Evolutionary conservation across 2,888 invertebrate species (phyloP).

Genomic region (Dryobotodes eremita): DNA sequence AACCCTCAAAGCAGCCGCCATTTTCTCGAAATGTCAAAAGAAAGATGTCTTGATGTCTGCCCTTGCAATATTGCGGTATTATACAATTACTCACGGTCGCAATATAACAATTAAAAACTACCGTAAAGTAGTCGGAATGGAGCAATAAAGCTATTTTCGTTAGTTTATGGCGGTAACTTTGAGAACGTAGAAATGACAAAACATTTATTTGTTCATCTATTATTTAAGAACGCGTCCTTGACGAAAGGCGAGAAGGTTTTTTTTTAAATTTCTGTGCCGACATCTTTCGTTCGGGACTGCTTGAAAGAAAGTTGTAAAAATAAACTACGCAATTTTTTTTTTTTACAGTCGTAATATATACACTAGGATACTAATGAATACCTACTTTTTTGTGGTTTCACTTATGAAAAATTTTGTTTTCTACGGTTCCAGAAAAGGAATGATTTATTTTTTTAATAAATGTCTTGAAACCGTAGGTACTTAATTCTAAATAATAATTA

Average conservation of each 20-base stretch:
- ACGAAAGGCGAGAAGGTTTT: constrained; percentile 48
- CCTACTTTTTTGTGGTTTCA: constrained; percentile 9
- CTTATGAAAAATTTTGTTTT: background rate
- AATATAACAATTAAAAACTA: constrained; percentile 85
- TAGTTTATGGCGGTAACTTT: constrained; percentile 69
- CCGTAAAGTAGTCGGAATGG: constrained; percentile 81
- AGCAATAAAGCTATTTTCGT: constrained; percentile 78
- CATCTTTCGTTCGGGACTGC: constrained; percentile 34
- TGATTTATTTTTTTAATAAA: background rate
- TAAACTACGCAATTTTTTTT: constrained; percentile 66
- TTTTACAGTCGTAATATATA: constrained; percentile 57
- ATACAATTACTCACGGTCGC: constrained; percentile 81
- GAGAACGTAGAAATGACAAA: constrained; percentile 73
- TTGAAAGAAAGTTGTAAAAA: constrained; percentile 68
- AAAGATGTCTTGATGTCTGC: constrained; percentile 66
- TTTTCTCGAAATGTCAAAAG: constrained; percentile 66
- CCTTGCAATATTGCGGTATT: constrained; percentile 80
- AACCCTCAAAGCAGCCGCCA: constrained; percentile 66
- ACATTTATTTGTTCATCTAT: constrained; percentile 69
- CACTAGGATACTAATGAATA: constrained; percentile 29
- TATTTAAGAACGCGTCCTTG: constrained; percentile 69
- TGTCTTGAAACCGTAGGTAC: background rate
- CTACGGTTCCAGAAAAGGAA: background rate
- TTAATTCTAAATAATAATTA: background rate
- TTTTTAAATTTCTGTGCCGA: constrained; percentile 39